Evolutionary conservation across 2,888 invertebrate species (phyloP).

Genomic region (Pyrochroa serraticornis): DNA sequence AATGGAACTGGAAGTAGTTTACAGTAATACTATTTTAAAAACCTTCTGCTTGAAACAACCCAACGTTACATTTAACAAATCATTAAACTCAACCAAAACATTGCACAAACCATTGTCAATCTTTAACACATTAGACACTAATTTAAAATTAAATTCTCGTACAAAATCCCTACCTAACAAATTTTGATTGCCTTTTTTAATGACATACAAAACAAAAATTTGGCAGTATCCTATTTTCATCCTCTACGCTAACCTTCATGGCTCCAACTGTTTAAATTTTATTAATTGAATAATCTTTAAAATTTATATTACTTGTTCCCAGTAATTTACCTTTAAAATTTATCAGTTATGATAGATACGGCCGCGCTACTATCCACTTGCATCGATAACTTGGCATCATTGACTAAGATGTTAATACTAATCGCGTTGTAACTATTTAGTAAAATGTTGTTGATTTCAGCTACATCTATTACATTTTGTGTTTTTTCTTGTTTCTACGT

Average conservation of each 20-base stretch:
- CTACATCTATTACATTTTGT: background rate
- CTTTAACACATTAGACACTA: background rate
- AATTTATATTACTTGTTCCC: background rate
- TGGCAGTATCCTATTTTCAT: background rate
- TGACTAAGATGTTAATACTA: background rate
- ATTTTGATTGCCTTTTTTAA: background rate
- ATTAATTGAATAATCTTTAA: background rate
- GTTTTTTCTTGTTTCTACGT: background rate
- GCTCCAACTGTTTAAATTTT: background rate
- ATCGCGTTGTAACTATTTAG: background rate
- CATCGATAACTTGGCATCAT: background rate
- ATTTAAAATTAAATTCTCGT: background rate
- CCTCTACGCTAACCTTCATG: background rate
- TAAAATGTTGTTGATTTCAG: background rate
- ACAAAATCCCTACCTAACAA: background rate
- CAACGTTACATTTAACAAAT: background rate
- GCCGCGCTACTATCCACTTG: background rate
- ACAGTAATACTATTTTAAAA: too few relatives aligned
- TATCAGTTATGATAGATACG: background rate
- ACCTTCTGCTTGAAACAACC: too few relatives aligned
- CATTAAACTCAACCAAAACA: background rate
- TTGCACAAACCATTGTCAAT: background rate
- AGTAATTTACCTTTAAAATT: background rate
- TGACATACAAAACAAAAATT: background rate
- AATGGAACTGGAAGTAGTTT: too few relatives aligned